Base-by-base conservation (phyloP, 2,888 invertebrate species). In the Aporophyla nigra region DNA sequence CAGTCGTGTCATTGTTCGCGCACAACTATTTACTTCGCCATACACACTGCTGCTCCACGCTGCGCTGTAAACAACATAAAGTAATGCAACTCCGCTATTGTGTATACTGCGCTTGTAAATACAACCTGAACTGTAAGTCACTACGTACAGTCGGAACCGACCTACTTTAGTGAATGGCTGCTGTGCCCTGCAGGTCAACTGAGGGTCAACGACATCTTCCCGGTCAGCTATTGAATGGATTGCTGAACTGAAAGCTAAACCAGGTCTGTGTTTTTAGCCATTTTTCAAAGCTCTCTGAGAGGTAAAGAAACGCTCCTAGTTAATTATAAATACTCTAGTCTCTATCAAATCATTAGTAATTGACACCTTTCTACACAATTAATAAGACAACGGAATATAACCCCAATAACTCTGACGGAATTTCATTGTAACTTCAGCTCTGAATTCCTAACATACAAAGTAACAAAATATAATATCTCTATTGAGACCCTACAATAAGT, bases 21-120 rank as follows among this genome's bases (percentile, higher is more conserved):
- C 14, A 33, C 67, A 59, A 68, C 46, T 19, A 62, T 46, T 78
- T 54, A 78, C 66, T 59, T n/a, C 43, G 24, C 53, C 40, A 46
- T 65, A 79, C 40, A 54, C 43, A 33, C 27, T 33, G 46, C 33
- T 14, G 53, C 7, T 27, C 40, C 40, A 24, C 59, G 49, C 74
- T 27, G 46, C 58, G 68, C 68, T 65, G 77, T 75, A 61, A 82
- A 75, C 76, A 82, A 78, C 75, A 21, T 58, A 53, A 65, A 61
- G 61, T 75, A 82, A 74, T 74, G 78, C 75, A 54, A 61, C 24
- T 74, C 61, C 21, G 78, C 43, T n/a, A 82, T 79, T 76, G 76
- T 82, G 82, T 56, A 16, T 33, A 40, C 53, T 46, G n/a, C 56
- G 51, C 82, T 61, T 53, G 75, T 76, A 62, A 78, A 67, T 76